A percentile compares a stretch with the other conserved stretches of the same genome.
These are phyloP conservation scores for Chaetophractus vellerosus DNA, from an alignment of 2,797 vertebrate genomes.

Conservation along the genomic window DNA sequence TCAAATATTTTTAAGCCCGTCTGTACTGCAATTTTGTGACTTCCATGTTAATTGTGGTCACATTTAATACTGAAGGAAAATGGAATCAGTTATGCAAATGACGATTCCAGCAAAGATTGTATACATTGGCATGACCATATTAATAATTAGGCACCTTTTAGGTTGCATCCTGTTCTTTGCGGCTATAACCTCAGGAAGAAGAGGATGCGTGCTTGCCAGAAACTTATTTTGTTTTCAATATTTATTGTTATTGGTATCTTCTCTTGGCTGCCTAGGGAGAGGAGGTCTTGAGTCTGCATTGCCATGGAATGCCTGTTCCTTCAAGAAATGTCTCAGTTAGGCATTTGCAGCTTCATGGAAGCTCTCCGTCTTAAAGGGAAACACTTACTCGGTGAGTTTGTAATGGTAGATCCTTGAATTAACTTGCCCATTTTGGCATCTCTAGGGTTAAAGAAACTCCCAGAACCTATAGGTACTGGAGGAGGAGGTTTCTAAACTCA, in stretches of 20 bases:
- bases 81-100: background rate
- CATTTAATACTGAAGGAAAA: background rate
- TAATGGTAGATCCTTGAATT: background rate
- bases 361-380: background rate
- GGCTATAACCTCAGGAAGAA: background rate
- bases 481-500: constrained; percentile 86
- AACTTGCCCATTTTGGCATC: constrained; percentile 48
- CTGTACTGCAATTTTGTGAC: background rate
- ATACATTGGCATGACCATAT: background rate
- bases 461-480: constrained; percentile 81
- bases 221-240: background rate
- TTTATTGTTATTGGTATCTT: background rate
- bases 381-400: background rate
- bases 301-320: background rate
- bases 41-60: background rate
- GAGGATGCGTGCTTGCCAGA: background rate
- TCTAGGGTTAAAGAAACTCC: constrained; percentile 87
- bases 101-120: fast-evolving
- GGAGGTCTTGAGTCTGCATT: background rate
- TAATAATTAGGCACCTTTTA: background rate
- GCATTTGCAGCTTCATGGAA: background rate
- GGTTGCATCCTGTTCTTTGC: background rate
- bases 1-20: background rate
- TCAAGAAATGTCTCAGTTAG: constrained; percentile 20
- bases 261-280: background rate